phyloP scores from a whole-genome alignment of 2,113 vertebrate species.

The Apodemus sylvaticus region DNA sequence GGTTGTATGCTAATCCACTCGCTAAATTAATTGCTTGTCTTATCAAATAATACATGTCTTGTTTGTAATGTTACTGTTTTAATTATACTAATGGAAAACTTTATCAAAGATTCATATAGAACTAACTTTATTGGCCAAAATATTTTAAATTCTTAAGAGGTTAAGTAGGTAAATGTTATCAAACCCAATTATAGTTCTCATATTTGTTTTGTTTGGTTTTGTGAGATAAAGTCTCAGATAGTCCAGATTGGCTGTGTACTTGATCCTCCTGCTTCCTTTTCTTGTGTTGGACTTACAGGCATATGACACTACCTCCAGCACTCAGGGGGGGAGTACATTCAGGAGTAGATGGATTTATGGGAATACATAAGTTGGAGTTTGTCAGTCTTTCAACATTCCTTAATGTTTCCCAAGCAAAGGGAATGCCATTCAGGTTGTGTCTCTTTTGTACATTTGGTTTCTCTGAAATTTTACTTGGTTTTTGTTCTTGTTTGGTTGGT shows the following conservation, averaged over 20 bases:
- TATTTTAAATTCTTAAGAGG: conserved; percentile 21
- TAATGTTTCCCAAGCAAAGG: background rate
- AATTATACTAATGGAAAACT: background rate
- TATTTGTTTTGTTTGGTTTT: background rate
- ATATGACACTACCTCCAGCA: background rate
- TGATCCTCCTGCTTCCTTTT: background rate
- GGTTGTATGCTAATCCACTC: background rate
- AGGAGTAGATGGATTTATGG: background rate
- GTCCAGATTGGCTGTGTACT: no score
- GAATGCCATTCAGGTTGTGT: background rate
- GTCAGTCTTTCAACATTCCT: background rate
- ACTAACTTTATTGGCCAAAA: background rate
- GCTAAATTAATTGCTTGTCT: background rate
- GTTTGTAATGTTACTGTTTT: conserved; percentile 36
- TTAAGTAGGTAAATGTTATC: background rate
- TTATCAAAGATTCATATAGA: background rate
- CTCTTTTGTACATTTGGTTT: conserved; percentile 2
- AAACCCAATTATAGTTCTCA: background rate
- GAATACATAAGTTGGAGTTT: conserved; percentile 39
- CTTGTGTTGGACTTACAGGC: background rate
- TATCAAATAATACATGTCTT: background rate
- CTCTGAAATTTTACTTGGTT: background rate
- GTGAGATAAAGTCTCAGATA: background rate
- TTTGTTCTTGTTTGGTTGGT: background rate
- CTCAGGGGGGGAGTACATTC: background rate